Evolutionary conservation across 2,888 invertebrate species (phyloP).

Genomic region (Philonicus albiceps): DNA sequence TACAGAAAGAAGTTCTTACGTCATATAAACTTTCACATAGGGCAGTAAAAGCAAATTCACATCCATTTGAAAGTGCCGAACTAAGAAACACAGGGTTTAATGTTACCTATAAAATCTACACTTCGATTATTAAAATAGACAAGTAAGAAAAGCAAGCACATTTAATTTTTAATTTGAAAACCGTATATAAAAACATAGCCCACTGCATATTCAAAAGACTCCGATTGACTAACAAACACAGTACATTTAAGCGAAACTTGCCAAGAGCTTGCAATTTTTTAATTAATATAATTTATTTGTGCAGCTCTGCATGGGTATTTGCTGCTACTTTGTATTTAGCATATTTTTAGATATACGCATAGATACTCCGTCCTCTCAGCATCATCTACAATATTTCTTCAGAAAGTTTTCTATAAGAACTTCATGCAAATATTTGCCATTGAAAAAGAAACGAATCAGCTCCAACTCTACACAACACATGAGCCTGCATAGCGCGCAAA

Average conservation of each 20-base stretch:
- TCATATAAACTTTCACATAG: background rate
- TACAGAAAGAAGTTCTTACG: too few relatives aligned
- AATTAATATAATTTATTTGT: background rate
- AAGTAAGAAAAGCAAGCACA: background rate
- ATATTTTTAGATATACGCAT: background rate
- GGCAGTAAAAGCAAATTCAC: too few relatives aligned
- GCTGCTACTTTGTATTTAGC: background rate
- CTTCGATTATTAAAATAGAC: too few relatives aligned
- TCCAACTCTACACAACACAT: background rate
- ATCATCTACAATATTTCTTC: background rate
- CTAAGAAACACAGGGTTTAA: too few relatives aligned
- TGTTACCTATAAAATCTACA: too few relatives aligned
- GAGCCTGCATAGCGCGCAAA: background rate
- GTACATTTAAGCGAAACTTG: background rate
- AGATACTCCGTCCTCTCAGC: background rate
- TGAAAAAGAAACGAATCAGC: background rate
- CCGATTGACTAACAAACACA: too few relatives aligned
- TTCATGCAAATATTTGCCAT: slow-evolving; percentile 19
- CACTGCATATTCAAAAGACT: too few relatives aligned
- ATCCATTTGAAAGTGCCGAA: too few relatives aligned
- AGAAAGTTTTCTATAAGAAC: slow-evolving; percentile 6
- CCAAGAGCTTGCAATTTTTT: background rate
- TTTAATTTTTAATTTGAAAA: too few relatives aligned
- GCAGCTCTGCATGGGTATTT: background rate
- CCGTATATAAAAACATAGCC: too few relatives aligned